Evolutionary conservation across 2,888 invertebrate genomes (phyloP).

Genomic region (Lomographa bimaculata): DNA sequence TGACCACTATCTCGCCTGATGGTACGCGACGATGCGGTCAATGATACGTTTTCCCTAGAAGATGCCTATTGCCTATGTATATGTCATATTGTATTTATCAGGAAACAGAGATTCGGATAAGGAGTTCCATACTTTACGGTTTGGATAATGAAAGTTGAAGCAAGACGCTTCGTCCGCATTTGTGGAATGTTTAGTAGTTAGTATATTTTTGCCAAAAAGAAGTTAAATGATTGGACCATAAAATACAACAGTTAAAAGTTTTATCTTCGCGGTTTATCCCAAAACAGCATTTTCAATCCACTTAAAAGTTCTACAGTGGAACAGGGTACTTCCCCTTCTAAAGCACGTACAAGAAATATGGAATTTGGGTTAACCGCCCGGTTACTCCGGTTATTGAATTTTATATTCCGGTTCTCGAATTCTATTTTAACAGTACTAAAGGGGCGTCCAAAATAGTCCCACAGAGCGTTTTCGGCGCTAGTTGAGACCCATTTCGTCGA

Average conservation of each 20-base stretch:
- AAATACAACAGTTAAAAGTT: conserved; percentile 3
- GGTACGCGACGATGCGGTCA: too few species aligned
- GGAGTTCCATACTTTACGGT: too few species aligned
- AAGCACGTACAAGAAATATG: conserved; percentile 37
- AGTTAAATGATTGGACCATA: too few species aligned
- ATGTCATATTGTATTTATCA: too few species aligned
- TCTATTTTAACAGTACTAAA: conserved; percentile 70
- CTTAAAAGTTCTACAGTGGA: conserved; percentile 32
- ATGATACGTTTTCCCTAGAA: too few species aligned
- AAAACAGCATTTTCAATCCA: conserved; percentile 29
- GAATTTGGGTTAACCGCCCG: conserved; percentile 37
- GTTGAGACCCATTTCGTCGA: conserved; percentile 60
- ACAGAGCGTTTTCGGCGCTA: conserved; percentile 54
- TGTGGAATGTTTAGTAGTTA: too few species aligned
- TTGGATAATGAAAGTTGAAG: too few species aligned
- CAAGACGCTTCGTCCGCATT: too few species aligned
- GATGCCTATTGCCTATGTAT: too few species aligned
- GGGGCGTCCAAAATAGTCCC: conserved; percentile 72
- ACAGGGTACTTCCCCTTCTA: conserved; percentile 22
- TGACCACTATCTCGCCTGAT: too few species aligned
- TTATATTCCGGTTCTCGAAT: conserved; percentile 61
- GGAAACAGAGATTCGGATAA: too few species aligned
- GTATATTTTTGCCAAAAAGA: too few species aligned
- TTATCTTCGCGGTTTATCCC: conserved; percentile 1
- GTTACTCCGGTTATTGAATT: conserved; percentile 61